These are phyloP conservation scores for Menidia menidia DNA, from an alignment of 2,797 vertebrate genomes.

Conservation along the genomic window DNA sequence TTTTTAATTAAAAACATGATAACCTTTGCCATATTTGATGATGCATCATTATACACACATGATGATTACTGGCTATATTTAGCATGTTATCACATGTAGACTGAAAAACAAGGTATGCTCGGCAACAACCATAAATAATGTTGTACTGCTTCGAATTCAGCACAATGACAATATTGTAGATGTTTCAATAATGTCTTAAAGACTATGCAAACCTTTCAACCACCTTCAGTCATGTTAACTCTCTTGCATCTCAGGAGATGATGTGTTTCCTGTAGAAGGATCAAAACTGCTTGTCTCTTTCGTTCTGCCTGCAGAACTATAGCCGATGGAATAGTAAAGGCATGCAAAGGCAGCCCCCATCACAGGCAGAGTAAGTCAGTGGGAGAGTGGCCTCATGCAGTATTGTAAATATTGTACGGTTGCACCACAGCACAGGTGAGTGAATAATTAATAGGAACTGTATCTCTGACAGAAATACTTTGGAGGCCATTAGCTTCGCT, in stretches of 20 bases:
- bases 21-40: constrained; percentile 28
- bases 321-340: constrained; percentile 64
- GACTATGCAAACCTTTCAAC: constrained; percentile 49
- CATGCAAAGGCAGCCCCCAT: constrained; percentile 59
- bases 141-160: constrained; percentile 14
- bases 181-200: constrained; percentile 57
- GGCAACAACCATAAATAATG: neutral
- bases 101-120: neutral
- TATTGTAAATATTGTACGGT: constrained; percentile 78
- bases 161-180: constrained; percentile 40
- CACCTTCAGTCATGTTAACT: constrained; percentile 47
- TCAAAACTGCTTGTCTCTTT: constrained; percentile 45
- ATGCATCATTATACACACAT: constrained; percentile 46
- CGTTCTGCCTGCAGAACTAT: constrained; percentile 24
- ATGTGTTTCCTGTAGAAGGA: constrained; percentile 38
- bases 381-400: constrained; percentile 57
- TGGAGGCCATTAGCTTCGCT: constrained; percentile 79
- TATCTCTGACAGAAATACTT: constrained; percentile 82
- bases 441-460: constrained; percentile 84
- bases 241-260: constrained; percentile 42
- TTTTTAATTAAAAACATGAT: constrained; percentile 13
- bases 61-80: constrained; percentile 58
- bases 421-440: constrained; percentile 71
- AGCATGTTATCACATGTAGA: constrained; percentile 36
- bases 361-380: constrained; percentile 44